Evolutionary conservation across 2,888 invertebrate genomes (phyloP), one percentile per base, ranked within the genome.

Genomic region (Gibbula magus): DNA sequence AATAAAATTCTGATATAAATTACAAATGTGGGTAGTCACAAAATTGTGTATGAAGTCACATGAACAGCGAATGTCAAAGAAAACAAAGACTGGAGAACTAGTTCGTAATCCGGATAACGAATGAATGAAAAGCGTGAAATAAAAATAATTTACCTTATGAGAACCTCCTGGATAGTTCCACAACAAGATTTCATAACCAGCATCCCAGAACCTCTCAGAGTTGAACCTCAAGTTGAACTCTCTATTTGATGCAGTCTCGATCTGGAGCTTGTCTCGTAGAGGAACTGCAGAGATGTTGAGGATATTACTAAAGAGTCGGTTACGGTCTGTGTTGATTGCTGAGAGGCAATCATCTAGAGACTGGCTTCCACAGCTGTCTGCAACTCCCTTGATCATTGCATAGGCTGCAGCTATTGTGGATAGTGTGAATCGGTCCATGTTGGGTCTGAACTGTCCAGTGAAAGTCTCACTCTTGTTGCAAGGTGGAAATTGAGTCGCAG

Each of bases 361-460:
- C 32, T 74, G 20, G 0, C 52, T 77, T 5, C 74, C 35, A 54
- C 84, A 82, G 18, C 78, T 39, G 51, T 85, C 81, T 32, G 86
- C 81, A 10, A 92, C 81, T 0, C 90, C 90, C 39, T 85, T 86
- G 0, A 89, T 89, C 5, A 90, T 84, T 4, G 91, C 88, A 73
- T 91, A 89, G 0, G 91, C 88, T 13, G 92, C 91, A 8, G 90
- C 87, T 39, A 92, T 88, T 2, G 91, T 91, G 75, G 91, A 89
- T 25, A 91, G 85, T 0, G 91, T 88, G 77, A 85, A 87, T 5
- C 83, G 83, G 74, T 88, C 86, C 75, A 86, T 86, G 0, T 13
- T 82, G 32, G 22, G 32, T 10, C 76, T 22, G 18, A 35, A 18
- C 18, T 13, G 35, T 18, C 53, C 51, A 13, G 67, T 78, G 10